A percentile compares a stretch with the other conserved stretches of the same genome.
phyloP scores from a whole-genome alignment of 2,113 vertebrate species.

The Holacanthus passer region DNA sequence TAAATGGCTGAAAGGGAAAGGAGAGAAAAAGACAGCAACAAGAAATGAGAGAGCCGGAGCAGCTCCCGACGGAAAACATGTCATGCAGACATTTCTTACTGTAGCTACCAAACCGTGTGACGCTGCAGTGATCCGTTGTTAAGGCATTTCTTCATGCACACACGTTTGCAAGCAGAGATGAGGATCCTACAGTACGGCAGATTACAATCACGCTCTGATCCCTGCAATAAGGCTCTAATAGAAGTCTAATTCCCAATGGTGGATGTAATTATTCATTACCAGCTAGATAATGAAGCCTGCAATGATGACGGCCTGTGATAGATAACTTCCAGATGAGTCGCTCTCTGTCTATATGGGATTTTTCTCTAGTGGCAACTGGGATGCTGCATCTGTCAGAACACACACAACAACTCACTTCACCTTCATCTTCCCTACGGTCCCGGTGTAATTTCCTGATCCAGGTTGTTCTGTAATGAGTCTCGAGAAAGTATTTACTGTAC shows the following conservation, averaged over 20 bases:
- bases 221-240: constrained; percentile 40
- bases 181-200: constrained; percentile 15
- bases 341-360: constrained; percentile 9
- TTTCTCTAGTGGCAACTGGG: constrained; percentile 2
- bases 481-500: neutral
- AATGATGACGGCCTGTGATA: constrained; percentile 27
- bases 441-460: constrained; percentile 7
- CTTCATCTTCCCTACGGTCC: neutral
- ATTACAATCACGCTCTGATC: constrained; percentile 41
- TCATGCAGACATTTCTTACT: constrained; percentile 32
- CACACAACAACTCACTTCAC: constrained; percentile 4
- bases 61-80: constrained; percentile 1
- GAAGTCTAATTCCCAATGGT: constrained; percentile 35
- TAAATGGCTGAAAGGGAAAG: neutral
- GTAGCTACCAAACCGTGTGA: constrained; percentile 31
- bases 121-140: constrained; percentile 13
- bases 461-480: neutral
- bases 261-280: constrained; percentile 55
- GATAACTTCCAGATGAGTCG: constrained; percentile 49
- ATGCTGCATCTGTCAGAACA: constrained; percentile 20
- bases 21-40: neutral
- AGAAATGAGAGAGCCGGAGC: neutral
- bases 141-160: neutral
- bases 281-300: constrained; percentile 43
- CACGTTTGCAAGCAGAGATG: neutral